Evolutionary conservation across 53 echinoderm and acorn worm species (phyloP), one percentile per base, ranked within the genome.

Genomic region (Actinopyga echinites): DNA sequence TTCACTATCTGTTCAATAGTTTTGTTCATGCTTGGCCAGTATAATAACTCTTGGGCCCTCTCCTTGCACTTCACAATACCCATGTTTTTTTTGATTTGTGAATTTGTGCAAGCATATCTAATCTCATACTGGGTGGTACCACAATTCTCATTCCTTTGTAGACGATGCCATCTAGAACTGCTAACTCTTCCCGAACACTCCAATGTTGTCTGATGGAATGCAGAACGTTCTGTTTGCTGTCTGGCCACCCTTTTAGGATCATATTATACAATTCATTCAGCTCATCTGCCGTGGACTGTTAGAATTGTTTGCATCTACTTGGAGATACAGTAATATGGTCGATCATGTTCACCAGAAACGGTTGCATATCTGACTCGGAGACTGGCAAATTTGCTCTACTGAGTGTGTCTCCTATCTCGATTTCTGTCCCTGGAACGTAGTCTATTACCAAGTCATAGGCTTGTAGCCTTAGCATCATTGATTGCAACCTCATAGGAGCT

Each of bases 161-260:
- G 74, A 93, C 53, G 35, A 93, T 59, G 20, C 93, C 79, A 36
- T 93, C 87, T 2, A 67, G 53, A 6, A 87, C 87, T 45, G 93
- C 28, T 34, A 93, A 53, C 61, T 93, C 93, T 42, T 90, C 90
- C 45, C 87, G 43, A 30, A 59, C 13, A 57, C 45, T 87, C 93
- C 89, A 89, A 36, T 85, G 87, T 40, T 87, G 58, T 42, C 83
- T 33, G 31, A 93, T 85, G 8, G 85, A 26, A 65, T 87, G 83
- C 24, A 69, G 93, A 5, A 55, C 65, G 62, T 87, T 85, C 24
- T 75, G 57, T 52, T 58, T 90, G 20, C 85, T 91, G 65, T 91
- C 91, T 22, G 91, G 93, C 91, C 91, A 93, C 13, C 90, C 91
- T 55, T 88, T 88, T 8, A 56, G 80, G 33, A 93, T 88, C 33